phyloP scores from a whole-genome alignment of 2,797 vertebrate genomes.

The Erethizon dorsatum region DNA sequence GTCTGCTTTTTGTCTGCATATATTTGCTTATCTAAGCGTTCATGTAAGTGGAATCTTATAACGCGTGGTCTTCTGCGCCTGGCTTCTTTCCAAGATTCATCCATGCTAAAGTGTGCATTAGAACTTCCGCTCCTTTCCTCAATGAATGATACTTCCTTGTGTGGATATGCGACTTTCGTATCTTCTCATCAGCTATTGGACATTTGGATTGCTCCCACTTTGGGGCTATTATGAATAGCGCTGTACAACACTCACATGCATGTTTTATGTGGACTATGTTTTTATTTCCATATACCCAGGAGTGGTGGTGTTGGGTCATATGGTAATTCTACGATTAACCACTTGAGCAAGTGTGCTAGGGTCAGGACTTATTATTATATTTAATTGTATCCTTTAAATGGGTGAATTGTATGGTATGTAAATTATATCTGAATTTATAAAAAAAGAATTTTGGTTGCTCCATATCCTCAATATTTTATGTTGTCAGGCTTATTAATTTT shows the following conservation, averaged over 20 bases:
- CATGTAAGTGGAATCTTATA: not conserved
- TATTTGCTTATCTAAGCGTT: not conserved
- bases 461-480: slow-evolving; percentile 1
- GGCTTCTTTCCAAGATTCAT: not conserved
- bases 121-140: not conserved
- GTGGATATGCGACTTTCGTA: not conserved
- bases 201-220: not conserved
- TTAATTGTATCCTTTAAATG: not conserved
- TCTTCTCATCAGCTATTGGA: not conserved
- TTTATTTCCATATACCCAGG: not conserved
- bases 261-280: not conserved
- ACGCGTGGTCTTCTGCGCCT: not conserved
- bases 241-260: not conserved
- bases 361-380: not conserved
- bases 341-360: not conserved
- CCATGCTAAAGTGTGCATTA: not conserved
- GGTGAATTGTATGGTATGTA: not conserved
- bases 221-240: not conserved
- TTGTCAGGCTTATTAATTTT: not conserved
- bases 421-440: not conserved
- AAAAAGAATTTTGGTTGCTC: not conserved
- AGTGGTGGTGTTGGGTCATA: not conserved
- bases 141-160: not conserved
- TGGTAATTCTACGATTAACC: not conserved
- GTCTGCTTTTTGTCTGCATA: not conserved